Base-by-base conservation (phyloP, 2,113 vertebrate species). In the Paramisgurnus dabryanus region DNA sequence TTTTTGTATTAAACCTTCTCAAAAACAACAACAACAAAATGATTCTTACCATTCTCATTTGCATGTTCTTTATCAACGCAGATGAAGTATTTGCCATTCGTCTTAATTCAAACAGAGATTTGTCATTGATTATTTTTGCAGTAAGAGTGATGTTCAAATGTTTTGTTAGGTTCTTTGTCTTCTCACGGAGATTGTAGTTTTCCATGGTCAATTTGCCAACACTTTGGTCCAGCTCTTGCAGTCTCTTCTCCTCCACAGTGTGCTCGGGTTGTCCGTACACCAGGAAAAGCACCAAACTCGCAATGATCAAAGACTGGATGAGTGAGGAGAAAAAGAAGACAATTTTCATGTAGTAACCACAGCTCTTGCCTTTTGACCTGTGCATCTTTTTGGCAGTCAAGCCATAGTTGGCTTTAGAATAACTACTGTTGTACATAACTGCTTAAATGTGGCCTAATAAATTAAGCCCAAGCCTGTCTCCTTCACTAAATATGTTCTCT, bases 261-360 rank as follows among this genome's bases (percentile, higher is more conserved):
- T 87, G 91, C 58, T 94, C 91, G 0, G 89, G 89, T 10, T 95
- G 95, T 0, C 96, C 96, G 0, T 98, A 98, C 70, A 97, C 84
- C 91, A 98, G 95, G 88, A 98, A 98, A 6, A 98, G 95, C 81
- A 98, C 95, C 1, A 98, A 91, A 68, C 97, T 95, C 60, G 95
- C 89, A 74, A 98, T 98, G 87, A 98, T 96, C 40, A 98, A 94
- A 60, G 95, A 94, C 43, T 98, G 96, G 84, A 97, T 97, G 79
- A 98, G 92, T 0, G 96, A 97, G 7, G 92, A 93, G 82, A 96
- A 98, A 45, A 98, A 95, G 90, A 98, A 97, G 78, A 96, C 87
- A n/a, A 97, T 95, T 17, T 94, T 95, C 79, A 96, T n/a, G 18
- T 97, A 98, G 92, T 94, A 94, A 80, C 91, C 89, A 1, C 93